Evolutionary conservation across 2,888 invertebrate genomes (phyloP).

Genomic region (Amphipoea lucens): DNA sequence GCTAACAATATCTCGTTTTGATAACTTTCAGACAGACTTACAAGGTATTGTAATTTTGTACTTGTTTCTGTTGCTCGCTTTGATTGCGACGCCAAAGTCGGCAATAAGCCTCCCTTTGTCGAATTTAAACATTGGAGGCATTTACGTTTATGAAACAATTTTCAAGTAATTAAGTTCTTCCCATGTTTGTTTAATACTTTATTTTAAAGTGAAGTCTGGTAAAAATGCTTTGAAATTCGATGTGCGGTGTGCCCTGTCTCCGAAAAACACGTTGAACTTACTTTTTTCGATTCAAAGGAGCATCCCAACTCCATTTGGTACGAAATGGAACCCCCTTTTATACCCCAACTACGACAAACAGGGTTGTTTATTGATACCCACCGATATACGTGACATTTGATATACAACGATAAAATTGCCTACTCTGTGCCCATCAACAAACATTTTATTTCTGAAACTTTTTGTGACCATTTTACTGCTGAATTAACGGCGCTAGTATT

Average conservation of each 20-base stretch:
- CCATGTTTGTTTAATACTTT: slow-evolving; percentile 30
- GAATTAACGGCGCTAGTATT: slow-evolving; percentile 56
- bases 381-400: slow-evolving; percentile 48
- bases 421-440: slow-evolving; percentile 44
- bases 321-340: slow-evolving; percentile 53
- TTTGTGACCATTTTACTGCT: slow-evolving; percentile 60
- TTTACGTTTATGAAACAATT: slow-evolving; percentile 27
- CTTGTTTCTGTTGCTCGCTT: slow-evolving; percentile 54
- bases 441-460: slow-evolving; percentile 57
- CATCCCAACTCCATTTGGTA: slow-evolving; percentile 59
- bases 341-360: slow-evolving; percentile 42
- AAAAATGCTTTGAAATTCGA: slow-evolving; percentile 21
- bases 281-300: slow-evolving; percentile 47
- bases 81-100: slow-evolving; percentile 49
- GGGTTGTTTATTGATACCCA: slow-evolving; percentile 61
- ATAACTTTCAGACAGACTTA: slow-evolving; percentile 50
- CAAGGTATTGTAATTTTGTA: slow-evolving; percentile 54
- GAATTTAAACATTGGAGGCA: slow-evolving; percentile 18
- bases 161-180: slow-evolving; percentile 24
- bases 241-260: not conserved
- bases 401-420: slow-evolving; percentile 57
- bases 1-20: slow-evolving; percentile 58
- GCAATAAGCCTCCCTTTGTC: slow-evolving; percentile 56
- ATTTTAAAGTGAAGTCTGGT: slow-evolving; percentile 37
- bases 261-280: slow-evolving; percentile 21